Percentiles rank a stretch among this genome's conserved stretches.
Evolutionary conservation across 2,888 invertebrate species (phyloP).

Genomic region (Melinaea menophilus): DNA sequence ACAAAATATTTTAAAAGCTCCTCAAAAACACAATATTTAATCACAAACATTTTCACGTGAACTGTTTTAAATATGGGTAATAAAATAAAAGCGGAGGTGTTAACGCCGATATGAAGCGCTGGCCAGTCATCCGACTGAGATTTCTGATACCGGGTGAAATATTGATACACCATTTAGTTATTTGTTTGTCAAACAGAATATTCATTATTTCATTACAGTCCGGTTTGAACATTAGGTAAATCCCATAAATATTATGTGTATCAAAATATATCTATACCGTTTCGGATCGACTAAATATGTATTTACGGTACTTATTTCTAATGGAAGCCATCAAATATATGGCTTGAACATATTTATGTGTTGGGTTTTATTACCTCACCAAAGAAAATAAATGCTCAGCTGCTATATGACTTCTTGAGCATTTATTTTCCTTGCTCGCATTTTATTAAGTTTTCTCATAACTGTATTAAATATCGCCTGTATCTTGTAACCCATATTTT

Average conservation of each 20-base stretch:
- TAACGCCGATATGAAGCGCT: slow-evolving; percentile 30
- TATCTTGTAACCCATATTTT: background rate
- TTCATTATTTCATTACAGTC: slow-evolving; percentile 6
- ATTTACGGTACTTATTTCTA: slow-evolving; percentile 21
- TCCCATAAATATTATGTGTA: background rate
- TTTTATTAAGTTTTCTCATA: slow-evolving; percentile 32
- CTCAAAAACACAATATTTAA: background rate
- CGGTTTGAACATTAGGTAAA: background rate
- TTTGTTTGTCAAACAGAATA: slow-evolving; percentile 19
- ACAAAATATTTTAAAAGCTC: background rate
- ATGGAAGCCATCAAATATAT: slow-evolving; percentile 32
- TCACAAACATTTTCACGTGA: slow-evolving; percentile 4
- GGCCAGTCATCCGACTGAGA: slow-evolving; percentile 34
- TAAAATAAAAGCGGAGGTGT: slow-evolving; percentile 26
- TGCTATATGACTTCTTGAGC: slow-evolving; percentile 1
- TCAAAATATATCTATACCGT: background rate
- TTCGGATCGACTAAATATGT: slow-evolving; percentile 6
- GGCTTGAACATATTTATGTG: slow-evolving; percentile 34
- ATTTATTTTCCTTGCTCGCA: slow-evolving; percentile 25
- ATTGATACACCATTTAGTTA: slow-evolving; percentile 24
- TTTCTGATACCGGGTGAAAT: slow-evolving; percentile 30
- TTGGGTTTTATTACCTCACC: slow-evolving; percentile 32
- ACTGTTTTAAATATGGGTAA: slow-evolving; percentile 18
- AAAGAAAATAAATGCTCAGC: slow-evolving; percentile 32
- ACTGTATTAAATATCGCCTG: slow-evolving; percentile 12